Evolutionary conservation across 2,797 vertebrate species (phyloP), one percentile per base, ranked within the genome.

Genomic region (Esox masquinongy): DNA sequence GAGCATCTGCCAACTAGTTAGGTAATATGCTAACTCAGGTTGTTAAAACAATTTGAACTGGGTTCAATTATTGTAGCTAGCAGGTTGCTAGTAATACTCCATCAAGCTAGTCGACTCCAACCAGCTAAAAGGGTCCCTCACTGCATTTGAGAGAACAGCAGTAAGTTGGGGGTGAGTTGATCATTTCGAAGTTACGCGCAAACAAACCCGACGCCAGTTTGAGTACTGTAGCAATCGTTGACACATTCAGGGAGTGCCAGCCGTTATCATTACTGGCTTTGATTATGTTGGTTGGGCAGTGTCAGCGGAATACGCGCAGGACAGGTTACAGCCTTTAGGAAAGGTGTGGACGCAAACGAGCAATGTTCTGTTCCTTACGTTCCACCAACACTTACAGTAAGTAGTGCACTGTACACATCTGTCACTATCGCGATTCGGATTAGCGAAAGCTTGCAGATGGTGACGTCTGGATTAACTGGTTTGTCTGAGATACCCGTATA

Each of bases 391-490:
- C 2, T 1, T 34, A 34, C 4, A 17, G 7, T 16, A 67, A 47
- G 12, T 15, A 64, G 22, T 56, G 15, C 29, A 66, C 63, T 19
- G 9, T 24, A 34, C 64, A 67, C 6, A 31, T 67, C 17, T 67
- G 61, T 67, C 12, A 19, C 36, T 11, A 51, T 14, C 49, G 73
- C 71, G 61, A 39, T 77, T 59, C 36, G 74, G 61, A 39, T 77
- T 59, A 43, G 74, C 24, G 67, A 67, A 72, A 53, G 31, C 66
- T 72, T 77, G 53, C 87, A 88, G 87, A 88, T 83, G 83, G 77
- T 67, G 68, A 76, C 67, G 74, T 53, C 59, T 77, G 81, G 79
- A 89, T 90, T 86, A 87, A 15, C 51, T 11, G 63, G 75, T 53
- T 82, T 39, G 74, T 43, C 31, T 19, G 31, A 76, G 2, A 67